Evolutionary conservation across 2,113 vertebrate genomes (phyloP).

Genomic region (Parus major): DNA sequence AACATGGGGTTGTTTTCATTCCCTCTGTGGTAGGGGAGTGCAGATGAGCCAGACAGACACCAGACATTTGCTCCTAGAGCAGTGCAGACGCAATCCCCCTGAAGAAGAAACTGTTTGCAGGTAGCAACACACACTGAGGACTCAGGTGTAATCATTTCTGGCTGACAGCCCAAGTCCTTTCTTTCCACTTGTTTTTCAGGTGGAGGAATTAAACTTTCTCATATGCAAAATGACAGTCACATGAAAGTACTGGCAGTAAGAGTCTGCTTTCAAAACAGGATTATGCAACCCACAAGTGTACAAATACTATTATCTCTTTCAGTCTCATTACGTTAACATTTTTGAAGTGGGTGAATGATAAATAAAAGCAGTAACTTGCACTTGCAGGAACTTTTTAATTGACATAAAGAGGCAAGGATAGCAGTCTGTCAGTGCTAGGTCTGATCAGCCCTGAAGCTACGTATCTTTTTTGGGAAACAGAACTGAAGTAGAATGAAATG

Average conservation of each 20-base stretch:
- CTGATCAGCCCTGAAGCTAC: not conserved
- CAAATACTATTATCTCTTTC: not conserved
- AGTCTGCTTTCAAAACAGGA: not conserved
- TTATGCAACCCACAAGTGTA: not conserved
- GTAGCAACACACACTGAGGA: not conserved
- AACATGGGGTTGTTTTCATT: not conserved
- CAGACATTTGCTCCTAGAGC: not conserved
- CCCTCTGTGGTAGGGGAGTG: not conserved
- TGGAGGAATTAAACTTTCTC: not conserved
- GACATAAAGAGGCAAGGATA: not conserved
- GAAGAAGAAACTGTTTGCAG: not conserved
- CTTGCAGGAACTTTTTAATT: not conserved
- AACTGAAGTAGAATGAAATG: constrained; percentile 1
- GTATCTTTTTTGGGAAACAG: not conserved
- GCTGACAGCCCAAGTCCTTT: not conserved
- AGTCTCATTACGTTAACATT: not conserved
- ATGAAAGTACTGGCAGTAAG: not conserved
- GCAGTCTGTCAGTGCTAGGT: not conserved
- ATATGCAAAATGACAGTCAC: not conserved
- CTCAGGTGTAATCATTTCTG: not conserved
- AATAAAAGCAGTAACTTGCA: not conserved
- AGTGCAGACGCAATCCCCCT: not conserved
- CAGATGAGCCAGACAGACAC: not conserved
- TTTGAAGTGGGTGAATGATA: not conserved
- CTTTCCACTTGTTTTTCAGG: not conserved